Percentiles rank a stretch among this genome's conserved stretches.
Conservation (phyloP, 2,888 invertebrate genomes). For the Patella depressa region DNA sequence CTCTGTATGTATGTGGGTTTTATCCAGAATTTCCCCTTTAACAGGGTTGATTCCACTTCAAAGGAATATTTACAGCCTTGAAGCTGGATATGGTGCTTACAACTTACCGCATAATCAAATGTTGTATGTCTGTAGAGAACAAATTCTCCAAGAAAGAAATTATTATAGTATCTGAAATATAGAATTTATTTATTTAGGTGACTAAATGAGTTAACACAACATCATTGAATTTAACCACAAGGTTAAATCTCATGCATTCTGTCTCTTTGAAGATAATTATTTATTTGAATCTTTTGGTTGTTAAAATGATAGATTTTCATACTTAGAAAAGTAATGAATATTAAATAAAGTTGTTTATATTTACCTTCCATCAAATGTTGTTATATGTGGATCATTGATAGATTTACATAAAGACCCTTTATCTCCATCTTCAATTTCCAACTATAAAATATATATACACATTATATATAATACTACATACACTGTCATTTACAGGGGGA, state of each 20-base stretch:
- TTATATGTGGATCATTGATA: constrained; percentile 62
- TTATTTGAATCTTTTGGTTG: too few species aligned
- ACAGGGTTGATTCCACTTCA: too few species aligned
- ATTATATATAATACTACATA: neutral
- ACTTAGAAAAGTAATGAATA: too few species aligned
- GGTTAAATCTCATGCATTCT: too few species aligned
- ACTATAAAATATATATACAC: constrained; percentile 36
- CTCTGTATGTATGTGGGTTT: too few species aligned
- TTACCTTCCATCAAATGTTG: constrained; percentile 49
- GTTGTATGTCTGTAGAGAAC: constrained; percentile 45
- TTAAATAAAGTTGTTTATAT: neutral
- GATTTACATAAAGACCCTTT: constrained; percentile 45
- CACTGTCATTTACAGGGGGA: too few species aligned
- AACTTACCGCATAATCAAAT: constrained; percentile 45
- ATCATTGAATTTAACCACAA: too few species aligned
- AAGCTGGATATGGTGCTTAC: neutral
- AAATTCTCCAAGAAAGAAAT: constrained; percentile 55
- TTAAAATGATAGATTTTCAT: too few species aligned
- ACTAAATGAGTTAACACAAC: too few species aligned
- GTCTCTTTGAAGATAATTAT: too few species aligned
- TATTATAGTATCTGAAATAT: constrained; percentile 45
- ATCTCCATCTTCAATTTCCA: constrained; percentile 53
- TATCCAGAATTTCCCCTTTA: too few species aligned
- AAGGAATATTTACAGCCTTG: too few species aligned
- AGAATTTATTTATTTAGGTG: neutral